Evolutionary conservation across 2,888 invertebrate genomes (phyloP).

Genomic region (Chloromyia formosa): DNA sequence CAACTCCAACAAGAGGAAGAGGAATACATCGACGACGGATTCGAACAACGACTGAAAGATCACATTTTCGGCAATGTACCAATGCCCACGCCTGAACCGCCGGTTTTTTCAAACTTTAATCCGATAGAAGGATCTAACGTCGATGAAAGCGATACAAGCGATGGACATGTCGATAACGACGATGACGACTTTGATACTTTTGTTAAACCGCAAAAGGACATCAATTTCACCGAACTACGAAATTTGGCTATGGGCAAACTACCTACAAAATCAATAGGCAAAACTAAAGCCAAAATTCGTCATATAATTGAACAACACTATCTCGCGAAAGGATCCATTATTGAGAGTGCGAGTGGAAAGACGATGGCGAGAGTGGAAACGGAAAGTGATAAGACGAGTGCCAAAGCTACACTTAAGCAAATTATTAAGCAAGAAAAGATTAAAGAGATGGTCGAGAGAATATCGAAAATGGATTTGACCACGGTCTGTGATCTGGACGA

Average conservation of each 20-base stretch:
- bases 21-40: conserved; percentile 39
- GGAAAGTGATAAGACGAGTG: conserved; percentile 50
- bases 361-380: conserved; percentile 43
- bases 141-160: conserved; percentile 28
- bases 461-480: conserved; percentile 63
- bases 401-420: conserved; percentile 58
- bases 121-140: conserved; percentile 7
- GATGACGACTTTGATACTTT: background rate
- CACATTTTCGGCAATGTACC: conserved; percentile 11
- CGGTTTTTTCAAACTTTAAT: background rate
- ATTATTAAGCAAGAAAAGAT: conserved; percentile 63
- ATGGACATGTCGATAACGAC: conserved; percentile 12
- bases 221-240: conserved; percentile 59
- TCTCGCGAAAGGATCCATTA: conserved; percentile 58
- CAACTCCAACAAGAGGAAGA: conserved; percentile 40
- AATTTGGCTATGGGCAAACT: conserved; percentile 59
- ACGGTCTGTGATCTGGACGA: conserved; percentile 65
- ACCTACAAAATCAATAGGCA: conserved; percentile 53
- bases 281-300: conserved; percentile 59
- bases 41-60: conserved; percentile 44
- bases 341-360: conserved; percentile 54
- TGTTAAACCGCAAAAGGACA: conserved; percentile 54
- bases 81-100: background rate
- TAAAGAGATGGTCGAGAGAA: conserved; percentile 65
- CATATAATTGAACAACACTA: conserved; percentile 60